phyloP scores from a whole-genome alignment of 2,888 invertebrate species.

The Heliconius charithonia region DNA sequence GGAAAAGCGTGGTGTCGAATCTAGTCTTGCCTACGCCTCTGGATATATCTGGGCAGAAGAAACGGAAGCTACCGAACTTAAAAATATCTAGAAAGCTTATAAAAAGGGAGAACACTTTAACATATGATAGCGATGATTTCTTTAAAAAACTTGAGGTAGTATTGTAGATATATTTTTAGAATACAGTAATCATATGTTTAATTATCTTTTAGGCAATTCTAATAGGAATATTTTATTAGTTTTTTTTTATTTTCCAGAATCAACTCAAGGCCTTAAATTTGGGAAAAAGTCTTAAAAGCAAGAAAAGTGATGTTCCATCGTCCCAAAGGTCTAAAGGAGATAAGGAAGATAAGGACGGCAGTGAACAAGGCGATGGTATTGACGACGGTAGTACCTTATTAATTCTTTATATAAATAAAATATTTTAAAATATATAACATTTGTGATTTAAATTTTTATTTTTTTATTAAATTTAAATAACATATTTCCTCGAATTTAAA shows the following conservation, averaged over 20 bases:
- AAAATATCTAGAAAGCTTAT: slow-evolving; percentile 59
- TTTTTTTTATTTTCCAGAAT: slow-evolving; percentile 60
- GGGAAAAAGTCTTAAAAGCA: slow-evolving; percentile 64
- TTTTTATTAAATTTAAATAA: not conserved
- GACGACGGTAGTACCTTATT: slow-evolving; percentile 51
- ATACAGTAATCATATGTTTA: not conserved
- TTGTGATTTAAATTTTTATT: not conserved
- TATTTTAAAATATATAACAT: not conserved
- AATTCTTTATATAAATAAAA: not conserved
- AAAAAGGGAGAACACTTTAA: slow-evolving; percentile 57
- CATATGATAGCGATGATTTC: slow-evolving; percentile 68
- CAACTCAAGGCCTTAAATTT: slow-evolving; percentile 75
- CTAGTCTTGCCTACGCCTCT: slow-evolving; percentile 69
- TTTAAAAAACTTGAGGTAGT: slow-evolving; percentile 77
- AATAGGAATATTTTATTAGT: no score
- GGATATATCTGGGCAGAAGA: slow-evolving; percentile 65
- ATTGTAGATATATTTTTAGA: not conserved
- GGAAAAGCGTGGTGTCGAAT: slow-evolving; percentile 68
- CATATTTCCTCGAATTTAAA: not conserved
- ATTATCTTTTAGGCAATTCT: no score
- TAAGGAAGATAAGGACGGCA: slow-evolving; percentile 62
- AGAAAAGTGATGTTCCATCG: slow-evolving; percentile 62
- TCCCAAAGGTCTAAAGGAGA: slow-evolving; percentile 70
- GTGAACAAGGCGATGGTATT: slow-evolving; percentile 63
- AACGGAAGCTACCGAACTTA: slow-evolving; percentile 66